A percentile compares a stretch with the other conserved stretches of the same genome.
These are phyloP conservation scores for Trichonephila inaurata DNA, from an alignment of 1,140 invertebrate genomes.

Conservation along the genomic window DNA sequence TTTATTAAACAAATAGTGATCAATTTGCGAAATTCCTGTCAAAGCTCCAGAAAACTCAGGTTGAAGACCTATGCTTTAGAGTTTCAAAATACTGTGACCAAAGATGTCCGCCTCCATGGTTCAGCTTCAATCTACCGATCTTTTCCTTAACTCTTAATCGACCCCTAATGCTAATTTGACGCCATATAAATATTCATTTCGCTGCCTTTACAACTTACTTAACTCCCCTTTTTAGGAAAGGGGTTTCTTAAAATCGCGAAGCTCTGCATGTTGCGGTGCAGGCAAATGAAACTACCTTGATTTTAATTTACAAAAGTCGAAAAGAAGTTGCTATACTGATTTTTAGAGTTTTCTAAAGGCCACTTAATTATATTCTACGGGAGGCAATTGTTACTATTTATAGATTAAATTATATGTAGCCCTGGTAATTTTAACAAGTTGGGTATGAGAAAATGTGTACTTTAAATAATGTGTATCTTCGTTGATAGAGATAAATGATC, in stretches of 20 bases:
- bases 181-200: constrained; percentile 73
- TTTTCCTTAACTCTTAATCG: constrained; percentile 45
- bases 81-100: neutral
- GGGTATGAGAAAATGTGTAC: neutral
- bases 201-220: constrained; percentile 68
- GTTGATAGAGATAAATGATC: neutral
- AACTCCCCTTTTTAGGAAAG: constrained; percentile 62
- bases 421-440: neutral
- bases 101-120: constrained; percentile 4
- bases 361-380: neutral
- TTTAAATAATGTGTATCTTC: neutral
- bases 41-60: too few species aligned
- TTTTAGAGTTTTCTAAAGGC: constrained; percentile 19
- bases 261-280: neutral
- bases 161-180: constrained; percentile 68
- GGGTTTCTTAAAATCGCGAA: constrained; percentile 27
- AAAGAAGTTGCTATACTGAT: neutral
- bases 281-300: constrained; percentile 45
- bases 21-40: too few species aligned
- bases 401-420: neutral
- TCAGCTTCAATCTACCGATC: neutral
- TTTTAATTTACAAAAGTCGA: constrained; percentile 52
- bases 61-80: too few species aligned
- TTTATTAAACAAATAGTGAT: too few species aligned
- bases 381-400: constrained; percentile 5